Evolutionary conservation across 1,140 invertebrate species (phyloP).

Genomic region (Harpegnathos saltator): DNA sequence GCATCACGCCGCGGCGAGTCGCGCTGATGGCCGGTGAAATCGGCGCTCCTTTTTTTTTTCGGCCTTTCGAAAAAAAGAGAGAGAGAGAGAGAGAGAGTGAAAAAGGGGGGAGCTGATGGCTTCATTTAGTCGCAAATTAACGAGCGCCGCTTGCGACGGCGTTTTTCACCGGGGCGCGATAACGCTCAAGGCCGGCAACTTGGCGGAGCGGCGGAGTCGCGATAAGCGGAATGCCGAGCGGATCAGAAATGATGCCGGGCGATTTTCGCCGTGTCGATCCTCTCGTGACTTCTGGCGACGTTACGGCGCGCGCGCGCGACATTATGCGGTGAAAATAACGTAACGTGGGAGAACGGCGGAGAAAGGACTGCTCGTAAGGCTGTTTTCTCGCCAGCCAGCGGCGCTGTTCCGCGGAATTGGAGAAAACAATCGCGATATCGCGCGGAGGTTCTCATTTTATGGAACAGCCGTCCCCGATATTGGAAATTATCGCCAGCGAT

Average conservation of each 20-base stretch:
- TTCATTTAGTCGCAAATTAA: conserved; percentile 23
- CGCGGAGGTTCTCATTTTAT: conserved; percentile 45
- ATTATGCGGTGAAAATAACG: too few species aligned
- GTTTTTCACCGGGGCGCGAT: conserved; percentile 15
- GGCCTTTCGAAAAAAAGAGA: conserved; percentile 6
- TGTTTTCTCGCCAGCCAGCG: neutral
- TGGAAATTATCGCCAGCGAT: conserved; percentile 36
- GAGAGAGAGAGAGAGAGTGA: too few species aligned
- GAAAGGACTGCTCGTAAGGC: too few species aligned
- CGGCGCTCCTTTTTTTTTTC: conserved; percentile 9
- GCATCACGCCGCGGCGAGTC: conserved; percentile 24
- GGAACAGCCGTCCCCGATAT: conserved; percentile 16
- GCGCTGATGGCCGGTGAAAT: conserved; percentile 19
- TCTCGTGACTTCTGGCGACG: too few species aligned
- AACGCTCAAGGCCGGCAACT: too few species aligned
- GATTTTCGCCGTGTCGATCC: too few species aligned
- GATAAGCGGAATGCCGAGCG: too few species aligned
- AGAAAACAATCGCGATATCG: conserved; percentile 45
- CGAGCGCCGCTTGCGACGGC: neutral
- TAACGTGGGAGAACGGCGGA: too few species aligned
- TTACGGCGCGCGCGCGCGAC: too few species aligned
- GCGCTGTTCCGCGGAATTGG: conserved; percentile 15
- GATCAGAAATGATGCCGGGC: too few species aligned
- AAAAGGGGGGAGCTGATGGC: conserved; percentile 12
- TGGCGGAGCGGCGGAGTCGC: too few species aligned